These are phyloP conservation scores for Drosophila cardini DNA, from an alignment of 1,140 invertebrate species.

Conservation along the genomic window DNA sequence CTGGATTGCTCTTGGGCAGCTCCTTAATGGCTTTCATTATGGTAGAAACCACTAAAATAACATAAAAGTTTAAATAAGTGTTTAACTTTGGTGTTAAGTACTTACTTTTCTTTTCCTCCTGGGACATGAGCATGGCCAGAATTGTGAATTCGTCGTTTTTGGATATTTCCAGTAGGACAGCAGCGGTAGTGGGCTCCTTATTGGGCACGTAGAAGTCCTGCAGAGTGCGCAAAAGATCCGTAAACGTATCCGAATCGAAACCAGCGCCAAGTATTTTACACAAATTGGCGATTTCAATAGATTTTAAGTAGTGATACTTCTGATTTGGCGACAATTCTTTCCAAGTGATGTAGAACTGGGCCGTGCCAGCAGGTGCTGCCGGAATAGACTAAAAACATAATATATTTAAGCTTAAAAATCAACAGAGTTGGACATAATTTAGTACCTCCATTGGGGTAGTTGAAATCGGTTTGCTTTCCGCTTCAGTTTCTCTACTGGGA, in stretches of 20 bases:
- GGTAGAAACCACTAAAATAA: slow-evolving; percentile 53
- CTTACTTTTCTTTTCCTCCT: slow-evolving; percentile 69
- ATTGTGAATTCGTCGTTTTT: slow-evolving; percentile 75
- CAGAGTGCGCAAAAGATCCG: slow-evolving; percentile 62
- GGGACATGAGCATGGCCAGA: slow-evolving; percentile 74
- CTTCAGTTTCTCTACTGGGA: background rate
- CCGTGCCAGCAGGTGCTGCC: slow-evolving; percentile 62
- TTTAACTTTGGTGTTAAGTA: background rate
- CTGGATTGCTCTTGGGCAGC: slow-evolving; percentile 49
- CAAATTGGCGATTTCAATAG: slow-evolving; percentile 64
- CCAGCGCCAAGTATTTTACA: slow-evolving; percentile 77
- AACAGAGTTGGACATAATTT: background rate
- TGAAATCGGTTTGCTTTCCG: background rate
- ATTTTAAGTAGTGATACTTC: slow-evolving; percentile 76
- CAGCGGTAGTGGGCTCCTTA: slow-evolving; percentile 64
- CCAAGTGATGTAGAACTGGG: slow-evolving; percentile 81
- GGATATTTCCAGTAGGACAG: slow-evolving; percentile 64
- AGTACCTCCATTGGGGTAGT: slow-evolving; percentile 24
- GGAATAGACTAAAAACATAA: slow-evolving; percentile 57
- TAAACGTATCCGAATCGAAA: slow-evolving; percentile 74
- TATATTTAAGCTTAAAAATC: background rate
- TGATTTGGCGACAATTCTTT: slow-evolving; percentile 70
- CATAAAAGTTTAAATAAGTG: background rate
- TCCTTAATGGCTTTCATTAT: slow-evolving; percentile 58
- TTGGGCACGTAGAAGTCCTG: slow-evolving; percentile 72